A percentile compares a stretch with the other conserved stretches of the same genome.
Conservation (phyloP, 2,797 vertebrate species). For the Coregonus suidteri region DNA sequence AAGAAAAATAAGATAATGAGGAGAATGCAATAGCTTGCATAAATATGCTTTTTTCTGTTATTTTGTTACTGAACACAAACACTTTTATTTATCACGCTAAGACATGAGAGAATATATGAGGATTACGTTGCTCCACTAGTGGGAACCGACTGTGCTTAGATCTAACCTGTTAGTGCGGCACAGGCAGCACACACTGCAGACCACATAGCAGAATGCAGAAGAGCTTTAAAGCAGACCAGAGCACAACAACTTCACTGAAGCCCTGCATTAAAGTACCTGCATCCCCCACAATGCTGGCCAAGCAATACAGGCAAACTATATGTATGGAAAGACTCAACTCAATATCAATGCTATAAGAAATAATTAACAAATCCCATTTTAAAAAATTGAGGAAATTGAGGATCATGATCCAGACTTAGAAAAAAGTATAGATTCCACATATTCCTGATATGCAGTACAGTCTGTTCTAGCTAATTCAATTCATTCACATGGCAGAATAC, state of each 20-base stretch:
- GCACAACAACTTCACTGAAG: not conserved
- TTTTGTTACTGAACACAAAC: not conserved
- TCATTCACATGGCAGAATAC: not conserved
- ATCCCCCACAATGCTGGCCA: not conserved
- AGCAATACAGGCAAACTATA: not conserved
- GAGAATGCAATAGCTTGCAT: not conserved
- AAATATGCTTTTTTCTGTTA: not conserved
- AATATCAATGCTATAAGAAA: not conserved
- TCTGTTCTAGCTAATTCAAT: not conserved
- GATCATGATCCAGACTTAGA: too few relatives aligned
- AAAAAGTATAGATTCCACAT: too few relatives aligned
- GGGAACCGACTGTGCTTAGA: too few relatives aligned
- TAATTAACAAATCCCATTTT: not conserved
- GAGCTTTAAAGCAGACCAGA: conserved; percentile 8
- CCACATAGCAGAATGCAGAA: conserved; percentile 8
- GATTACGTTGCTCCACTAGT: not conserved
- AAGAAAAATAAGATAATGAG: not conserved
- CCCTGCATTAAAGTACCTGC: not conserved
- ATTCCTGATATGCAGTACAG: not conserved
- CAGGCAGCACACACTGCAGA: not conserved
- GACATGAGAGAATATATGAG: not conserved
- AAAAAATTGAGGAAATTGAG: too few relatives aligned
- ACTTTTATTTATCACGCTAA: not conserved
- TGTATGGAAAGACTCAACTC: not conserved
- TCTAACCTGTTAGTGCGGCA: conserved; percentile 1